Evolutionary conservation across 2,888 invertebrate species (phyloP).

Genomic region (Caprella mutica): DNA sequence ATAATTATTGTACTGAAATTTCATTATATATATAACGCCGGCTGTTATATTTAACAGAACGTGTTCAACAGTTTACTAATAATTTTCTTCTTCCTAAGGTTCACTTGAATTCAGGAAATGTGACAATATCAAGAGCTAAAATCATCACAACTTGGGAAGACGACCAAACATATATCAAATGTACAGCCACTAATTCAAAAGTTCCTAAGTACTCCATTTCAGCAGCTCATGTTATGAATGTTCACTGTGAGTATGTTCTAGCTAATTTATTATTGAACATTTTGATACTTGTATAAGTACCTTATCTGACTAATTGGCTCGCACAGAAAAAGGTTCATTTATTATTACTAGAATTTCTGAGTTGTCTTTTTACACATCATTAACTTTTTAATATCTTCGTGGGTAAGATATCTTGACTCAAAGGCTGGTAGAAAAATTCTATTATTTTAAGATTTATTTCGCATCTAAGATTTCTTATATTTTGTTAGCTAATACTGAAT

Average conservation of each 20-base stretch:
- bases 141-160: constrained; percentile 21
- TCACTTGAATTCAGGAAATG: constrained; percentile 1
- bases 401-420: too few species aligned
- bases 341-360: too few species aligned
- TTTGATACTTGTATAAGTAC: not conserved
- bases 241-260: constrained; percentile 22
- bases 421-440: too few species aligned
- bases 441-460: not conserved
- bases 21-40: not conserved
- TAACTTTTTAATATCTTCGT: too few species aligned
- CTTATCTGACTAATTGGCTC: too few species aligned
- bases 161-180: constrained; percentile 14
- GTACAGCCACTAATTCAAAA: constrained; percentile 23
- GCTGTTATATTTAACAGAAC: too few species aligned
- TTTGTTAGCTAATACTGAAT: not conserved
- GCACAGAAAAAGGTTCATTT: too few species aligned
- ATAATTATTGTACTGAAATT: not conserved
- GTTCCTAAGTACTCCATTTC: constrained; percentile 12
- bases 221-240: constrained; percentile 5
- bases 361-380: too few species aligned
- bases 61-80: not conserved
- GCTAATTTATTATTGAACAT: not conserved
- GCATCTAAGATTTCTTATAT: not conserved
- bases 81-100: not conserved
- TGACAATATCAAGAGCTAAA: constrained; percentile 8